A percentile compares a stretch with the other conserved stretches of the same genome.
Conservation (phyloP, 1,140 invertebrate genomes). For the Dinothrombium tinctorium region DNA sequence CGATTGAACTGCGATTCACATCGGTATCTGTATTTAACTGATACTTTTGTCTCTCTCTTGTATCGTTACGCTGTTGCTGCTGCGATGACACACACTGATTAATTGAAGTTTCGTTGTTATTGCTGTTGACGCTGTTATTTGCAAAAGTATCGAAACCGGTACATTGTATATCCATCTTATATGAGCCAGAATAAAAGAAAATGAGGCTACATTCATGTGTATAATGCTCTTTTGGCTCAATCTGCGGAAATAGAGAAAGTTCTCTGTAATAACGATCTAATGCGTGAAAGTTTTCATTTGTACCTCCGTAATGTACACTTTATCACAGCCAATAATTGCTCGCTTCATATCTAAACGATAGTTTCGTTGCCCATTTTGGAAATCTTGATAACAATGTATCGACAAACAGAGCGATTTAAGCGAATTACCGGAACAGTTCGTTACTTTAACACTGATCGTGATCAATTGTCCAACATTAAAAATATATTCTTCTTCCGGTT, state of each 20-base stretch:
- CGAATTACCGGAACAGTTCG: conserved; percentile 19
- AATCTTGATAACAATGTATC: conserved; percentile 67
- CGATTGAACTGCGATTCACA: too few species aligned
- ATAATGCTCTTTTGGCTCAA: conserved; percentile 34
- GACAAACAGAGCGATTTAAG: conserved; percentile 41
- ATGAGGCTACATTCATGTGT: conserved; percentile 51
- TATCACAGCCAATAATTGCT: conserved; percentile 51
- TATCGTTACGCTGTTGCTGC: too few species aligned
- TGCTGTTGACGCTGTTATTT: too few species aligned
- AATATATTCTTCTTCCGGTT: conserved; percentile 37
- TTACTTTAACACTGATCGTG: conserved; percentile 39
- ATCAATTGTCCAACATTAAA: conserved; percentile 48
- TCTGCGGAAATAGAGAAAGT: conserved; percentile 29
- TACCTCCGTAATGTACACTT: conserved; percentile 31
- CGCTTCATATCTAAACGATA: conserved; percentile 56
- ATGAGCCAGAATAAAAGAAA: conserved; percentile 61
- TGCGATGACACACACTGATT: too few species aligned
- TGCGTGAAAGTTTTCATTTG: conserved; percentile 14
- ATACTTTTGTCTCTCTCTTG: too few species aligned
- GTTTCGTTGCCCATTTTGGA: conserved; percentile 59
- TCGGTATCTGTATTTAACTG: too few species aligned
- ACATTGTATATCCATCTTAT: conserved; percentile 69
- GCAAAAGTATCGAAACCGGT: too few species aligned
- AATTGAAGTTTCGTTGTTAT: too few species aligned
- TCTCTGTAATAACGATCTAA: not conserved